A percentile compares a stretch with the other conserved stretches of the same genome.
phyloP scores from a whole-genome alignment of 1,140 invertebrate species.

The Dendroctonus ponderosae region DNA sequence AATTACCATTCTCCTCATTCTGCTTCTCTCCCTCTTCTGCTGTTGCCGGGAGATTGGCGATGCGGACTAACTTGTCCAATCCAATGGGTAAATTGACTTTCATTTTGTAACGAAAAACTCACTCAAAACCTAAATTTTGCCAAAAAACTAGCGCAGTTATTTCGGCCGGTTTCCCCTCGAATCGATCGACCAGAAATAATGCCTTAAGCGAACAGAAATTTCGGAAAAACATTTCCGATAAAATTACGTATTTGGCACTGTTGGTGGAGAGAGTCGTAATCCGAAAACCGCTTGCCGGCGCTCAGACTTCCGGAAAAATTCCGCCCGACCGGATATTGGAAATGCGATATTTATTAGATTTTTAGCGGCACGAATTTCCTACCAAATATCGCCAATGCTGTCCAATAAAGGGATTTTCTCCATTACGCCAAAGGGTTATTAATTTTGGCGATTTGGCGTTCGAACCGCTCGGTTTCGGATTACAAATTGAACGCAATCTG shows the following conservation, averaged over 20 bases:
- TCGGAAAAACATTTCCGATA: too few relatives aligned
- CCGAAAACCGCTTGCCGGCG: slow-evolving; percentile 2
- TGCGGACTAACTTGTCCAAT: neutral
- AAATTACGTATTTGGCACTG: too few relatives aligned
- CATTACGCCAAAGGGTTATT: slow-evolving; percentile 30
- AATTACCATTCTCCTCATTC: slow-evolving; percentile 40
- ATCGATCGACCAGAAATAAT: too few relatives aligned
- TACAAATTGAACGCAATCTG: slow-evolving; percentile 17
- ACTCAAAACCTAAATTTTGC: too few relatives aligned
- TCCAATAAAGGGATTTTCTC: slow-evolving; percentile 32
- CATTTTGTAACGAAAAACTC: too few relatives aligned
- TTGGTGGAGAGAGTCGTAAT: too few relatives aligned
- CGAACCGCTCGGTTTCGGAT: slow-evolving; percentile 18
- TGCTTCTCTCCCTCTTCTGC: neutral
- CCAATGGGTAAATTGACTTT: too few relatives aligned
- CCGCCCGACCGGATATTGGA: slow-evolving; percentile 43
- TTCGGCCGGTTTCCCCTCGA: too few relatives aligned
- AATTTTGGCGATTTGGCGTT: slow-evolving; percentile 18
- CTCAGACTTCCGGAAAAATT: slow-evolving; percentile 40
- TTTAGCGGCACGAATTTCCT: slow-evolving; percentile 45
- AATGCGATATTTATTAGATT: slow-evolving; percentile 47
- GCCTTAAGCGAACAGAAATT: too few relatives aligned
- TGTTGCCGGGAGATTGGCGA: slow-evolving; percentile 4
- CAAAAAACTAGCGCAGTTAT: too few relatives aligned
- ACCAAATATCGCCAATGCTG: slow-evolving; percentile 17